Evolutionary conservation across 2,888 invertebrate species (phyloP).

Genomic region (Panzeria rudis): DNA sequence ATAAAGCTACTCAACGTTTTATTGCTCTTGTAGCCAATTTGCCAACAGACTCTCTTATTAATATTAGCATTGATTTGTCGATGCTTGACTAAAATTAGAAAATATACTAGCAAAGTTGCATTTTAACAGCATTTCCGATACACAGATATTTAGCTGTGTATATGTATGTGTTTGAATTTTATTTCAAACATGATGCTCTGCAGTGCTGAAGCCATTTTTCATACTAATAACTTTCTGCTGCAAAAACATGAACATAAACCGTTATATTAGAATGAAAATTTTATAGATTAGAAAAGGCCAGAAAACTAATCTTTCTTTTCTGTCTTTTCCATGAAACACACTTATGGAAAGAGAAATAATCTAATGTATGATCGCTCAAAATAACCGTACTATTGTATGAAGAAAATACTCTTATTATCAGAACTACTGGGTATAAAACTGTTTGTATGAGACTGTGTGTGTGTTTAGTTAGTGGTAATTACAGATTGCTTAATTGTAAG

Average conservation of each 20-base stretch:
- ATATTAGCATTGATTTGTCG: constrained; percentile 64
- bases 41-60: constrained; percentile 63
- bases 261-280: neutral
- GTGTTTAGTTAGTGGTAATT: constrained; percentile 56
- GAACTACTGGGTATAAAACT: neutral
- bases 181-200: neutral
- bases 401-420: neutral
- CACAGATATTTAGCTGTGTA: neutral
- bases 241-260: neutral
- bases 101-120: constrained; percentile 23
- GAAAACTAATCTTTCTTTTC: too few relatives aligned
- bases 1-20: constrained; percentile 36
- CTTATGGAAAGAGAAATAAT: too few relatives aligned
- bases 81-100: constrained; percentile 53
- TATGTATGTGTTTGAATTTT: neutral
- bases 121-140: constrained; percentile 8
- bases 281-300: neutral
- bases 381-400: too few relatives aligned
- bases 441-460: neutral
- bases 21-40: constrained; percentile 52
- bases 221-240: neutral
- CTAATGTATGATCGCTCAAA: too few relatives aligned
- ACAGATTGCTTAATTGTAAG: constrained; percentile 70
- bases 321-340: too few relatives aligned
- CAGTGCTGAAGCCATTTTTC: neutral